Percentiles rank a stretch among this genome's conserved stretches.
Conservation (phyloP, 2,113 vertebrate species). For the Psophia crepitans region DNA sequence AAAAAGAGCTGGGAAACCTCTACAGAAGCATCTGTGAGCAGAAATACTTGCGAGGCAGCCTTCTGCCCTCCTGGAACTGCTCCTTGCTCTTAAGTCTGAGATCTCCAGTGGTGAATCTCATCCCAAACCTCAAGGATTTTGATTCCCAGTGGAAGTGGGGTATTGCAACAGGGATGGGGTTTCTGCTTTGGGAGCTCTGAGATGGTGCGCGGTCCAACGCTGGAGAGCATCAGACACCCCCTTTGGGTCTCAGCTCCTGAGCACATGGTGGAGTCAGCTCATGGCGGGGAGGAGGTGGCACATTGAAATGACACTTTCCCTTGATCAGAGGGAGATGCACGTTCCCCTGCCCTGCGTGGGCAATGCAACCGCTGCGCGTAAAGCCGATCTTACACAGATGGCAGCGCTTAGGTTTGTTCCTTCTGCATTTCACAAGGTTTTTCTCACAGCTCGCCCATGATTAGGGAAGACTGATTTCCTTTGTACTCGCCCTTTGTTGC, state of each 20-base stretch:
- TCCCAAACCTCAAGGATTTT: not conserved
- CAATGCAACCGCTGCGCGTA: rapidly evolving
- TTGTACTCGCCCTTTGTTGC: not conserved
- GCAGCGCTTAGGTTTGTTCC: not conserved
- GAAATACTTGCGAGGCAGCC: not conserved
- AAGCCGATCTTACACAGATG: not conserved
- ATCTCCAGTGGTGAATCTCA: not conserved
- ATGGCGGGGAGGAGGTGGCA: no score
- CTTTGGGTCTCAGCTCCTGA: not conserved
- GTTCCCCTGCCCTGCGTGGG: not conserved
- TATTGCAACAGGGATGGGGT: not conserved
- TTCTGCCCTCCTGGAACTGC: not conserved
- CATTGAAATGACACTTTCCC: rapidly evolving
- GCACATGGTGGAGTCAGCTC: rapidly evolving
- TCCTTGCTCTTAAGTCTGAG: not conserved
- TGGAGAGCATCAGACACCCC: not conserved
- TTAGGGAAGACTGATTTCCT: not conserved
- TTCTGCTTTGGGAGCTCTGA: not conserved
- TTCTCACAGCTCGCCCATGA: not conserved
- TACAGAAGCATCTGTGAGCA: not conserved
- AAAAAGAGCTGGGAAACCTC: not conserved
- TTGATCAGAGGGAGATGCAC: not conserved
- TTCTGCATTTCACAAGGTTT: not conserved
- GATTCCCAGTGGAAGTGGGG: not conserved
- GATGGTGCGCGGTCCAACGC: rapidly evolving